Base-by-base conservation (phyloP, 2,797 vertebrate genomes). In the Melanotaenia pygmaea region DNA sequence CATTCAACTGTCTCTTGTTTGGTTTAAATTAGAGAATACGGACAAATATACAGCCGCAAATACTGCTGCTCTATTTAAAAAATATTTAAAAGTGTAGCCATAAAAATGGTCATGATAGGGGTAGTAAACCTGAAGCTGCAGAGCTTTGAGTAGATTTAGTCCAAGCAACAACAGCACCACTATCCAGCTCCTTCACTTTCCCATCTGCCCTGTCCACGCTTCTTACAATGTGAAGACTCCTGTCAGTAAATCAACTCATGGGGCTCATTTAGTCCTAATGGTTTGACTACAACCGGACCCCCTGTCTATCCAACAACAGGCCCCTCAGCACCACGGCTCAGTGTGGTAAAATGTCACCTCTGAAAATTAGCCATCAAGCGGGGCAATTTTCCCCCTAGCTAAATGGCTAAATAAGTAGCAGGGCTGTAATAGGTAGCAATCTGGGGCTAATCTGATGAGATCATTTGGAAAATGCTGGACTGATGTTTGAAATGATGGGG, bases 341-440 rank as follows among this genome's bases (percentile, higher is more conserved):
- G 79, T 83, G 87, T 91, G 85, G 87, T 87, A 88, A 93, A 94
- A 94, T 94, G 92, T 94, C 93, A 94, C 90, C 77, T 77, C 87
- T 80, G 88, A 94, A 90, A 94, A 94, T 94, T 93, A 93, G 91
- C 92, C 92, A 91, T 93, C 87, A 88, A 85, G 88, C 92, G 59
- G 67, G 86, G 89, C 91, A 89, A 93, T 94, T 92, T 94, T 91
- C 89, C 86, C 88, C 82, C 80, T 20, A 86, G 89, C 90, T 93
- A 93, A 94, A 95, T 93, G 88, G 90, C 93, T 86, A 93, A 94
- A 94, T 94, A 94, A 95, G 90, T 93, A 94, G 92, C 69, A n/a
- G 71, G 80, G 85, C 86, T 67, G 83, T 95, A 95, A 95, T 95
- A 93, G 92, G 93, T 92, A 90, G 93, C 93, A 94, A 94, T 94